Evolutionary conservation across 2,113 vertebrate genomes (phyloP).

Genomic region (Rhea pennata): DNA sequence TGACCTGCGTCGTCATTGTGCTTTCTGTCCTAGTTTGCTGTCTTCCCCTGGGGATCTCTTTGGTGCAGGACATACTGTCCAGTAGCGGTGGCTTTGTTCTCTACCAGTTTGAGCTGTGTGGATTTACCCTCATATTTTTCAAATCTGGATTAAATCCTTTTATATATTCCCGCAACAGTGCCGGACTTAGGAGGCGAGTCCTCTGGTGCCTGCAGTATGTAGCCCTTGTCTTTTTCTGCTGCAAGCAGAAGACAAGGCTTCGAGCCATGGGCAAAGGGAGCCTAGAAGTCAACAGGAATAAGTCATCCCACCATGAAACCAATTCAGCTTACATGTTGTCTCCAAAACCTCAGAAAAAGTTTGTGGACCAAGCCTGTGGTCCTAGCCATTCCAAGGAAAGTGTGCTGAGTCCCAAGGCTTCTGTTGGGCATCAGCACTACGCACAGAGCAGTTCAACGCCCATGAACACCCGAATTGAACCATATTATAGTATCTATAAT

Average conservation of each 20-base stretch:
- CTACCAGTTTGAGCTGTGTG: conserved; percentile 94
- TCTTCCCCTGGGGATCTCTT: conserved; percentile 88
- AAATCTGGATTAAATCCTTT: conserved; percentile 97
- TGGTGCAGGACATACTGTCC: conserved; percentile 87
- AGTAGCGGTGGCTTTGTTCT: conserved; percentile 83
- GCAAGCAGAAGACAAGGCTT: conserved; percentile 92
- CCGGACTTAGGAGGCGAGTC: conserved; percentile 88
- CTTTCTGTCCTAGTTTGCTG: conserved; percentile 93
- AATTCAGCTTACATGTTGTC: conserved; percentile 95
- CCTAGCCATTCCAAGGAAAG: conserved; percentile 91
- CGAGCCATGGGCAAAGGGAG: conserved; percentile 92
- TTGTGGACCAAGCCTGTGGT: conserved; percentile 92
- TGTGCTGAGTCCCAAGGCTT: conserved; percentile 81
- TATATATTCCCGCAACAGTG: conserved; percentile 95
- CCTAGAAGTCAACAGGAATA: conserved; percentile 94
- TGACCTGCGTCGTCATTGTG: conserved; percentile 91
- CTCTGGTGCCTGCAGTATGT: conserved; percentile 88
- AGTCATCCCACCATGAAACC: conserved; percentile 96
- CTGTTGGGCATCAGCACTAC: conserved; percentile 79
- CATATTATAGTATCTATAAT: conserved; percentile 96
- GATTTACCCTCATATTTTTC: conserved; percentile 93
- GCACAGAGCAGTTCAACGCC: conserved; percentile 92
- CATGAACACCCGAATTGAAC: conserved; percentile 93
- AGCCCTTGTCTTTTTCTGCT: conserved; percentile 87
- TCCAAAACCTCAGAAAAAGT: conserved; percentile 89